Percentiles rank a stretch among this genome's conserved stretches.
phyloP scores from a whole-genome alignment of 53 echinoderm and acorn worm genomes.

The Echinarachnius parma region DNA sequence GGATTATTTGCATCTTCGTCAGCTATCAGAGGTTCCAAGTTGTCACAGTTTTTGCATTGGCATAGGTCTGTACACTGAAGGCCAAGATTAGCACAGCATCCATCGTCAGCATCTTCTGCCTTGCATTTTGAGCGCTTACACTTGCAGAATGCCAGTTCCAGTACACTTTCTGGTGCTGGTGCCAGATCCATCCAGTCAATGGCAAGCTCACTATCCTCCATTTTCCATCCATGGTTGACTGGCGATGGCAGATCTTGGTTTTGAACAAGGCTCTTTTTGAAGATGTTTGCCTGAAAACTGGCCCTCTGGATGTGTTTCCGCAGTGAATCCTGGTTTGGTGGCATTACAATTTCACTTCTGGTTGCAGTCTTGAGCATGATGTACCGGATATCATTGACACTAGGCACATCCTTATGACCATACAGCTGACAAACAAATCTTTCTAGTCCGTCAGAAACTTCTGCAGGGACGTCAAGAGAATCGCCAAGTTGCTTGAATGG shows the following conservation, averaged over 20 bases:
- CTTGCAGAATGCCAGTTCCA: conserved; percentile 31
- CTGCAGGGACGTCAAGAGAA: too few species aligned
- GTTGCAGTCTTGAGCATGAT: too few species aligned
- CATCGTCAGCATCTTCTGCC: not conserved
- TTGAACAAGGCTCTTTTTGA: too few species aligned
- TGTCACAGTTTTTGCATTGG: conserved; percentile 17
- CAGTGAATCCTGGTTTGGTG: conserved; percentile 40
- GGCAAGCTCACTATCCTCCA: conserved; percentile 19
- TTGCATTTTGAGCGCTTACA: conserved; percentile 30
- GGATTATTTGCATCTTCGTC: too few species aligned
- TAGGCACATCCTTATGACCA: too few species aligned
- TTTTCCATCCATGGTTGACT: conserved; percentile 50
- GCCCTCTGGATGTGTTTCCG: conserved; percentile 29
- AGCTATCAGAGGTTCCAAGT: conserved; percentile 15
- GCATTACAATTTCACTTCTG: too few species aligned
- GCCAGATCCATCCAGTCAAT: conserved; percentile 41
- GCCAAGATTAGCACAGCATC: not conserved
- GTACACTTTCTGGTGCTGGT: conserved; percentile 38
- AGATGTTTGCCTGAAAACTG: conserved; percentile 21
- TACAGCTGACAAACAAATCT: too few species aligned
- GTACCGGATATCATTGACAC: too few species aligned
- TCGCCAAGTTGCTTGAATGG: too few species aligned
- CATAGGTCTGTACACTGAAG: conserved; percentile 22
- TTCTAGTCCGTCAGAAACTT: too few species aligned
- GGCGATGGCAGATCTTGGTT: too few species aligned